Evolutionary conservation across 2,113 vertebrate genomes (phyloP).

Genomic region (Silurus meridionalis): DNA sequence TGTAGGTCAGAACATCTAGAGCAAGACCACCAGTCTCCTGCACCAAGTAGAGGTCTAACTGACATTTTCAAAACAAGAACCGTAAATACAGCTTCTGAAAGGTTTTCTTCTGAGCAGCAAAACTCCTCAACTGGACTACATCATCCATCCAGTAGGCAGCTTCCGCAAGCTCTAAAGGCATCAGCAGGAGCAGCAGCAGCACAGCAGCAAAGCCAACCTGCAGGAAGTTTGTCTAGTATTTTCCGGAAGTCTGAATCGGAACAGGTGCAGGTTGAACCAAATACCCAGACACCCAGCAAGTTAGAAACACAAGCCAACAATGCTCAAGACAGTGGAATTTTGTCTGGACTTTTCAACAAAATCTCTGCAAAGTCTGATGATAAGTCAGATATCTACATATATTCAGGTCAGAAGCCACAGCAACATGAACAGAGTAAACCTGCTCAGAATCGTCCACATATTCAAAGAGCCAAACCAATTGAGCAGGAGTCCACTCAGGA

Average conservation of each 20-base stretch:
- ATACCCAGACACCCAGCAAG: conserved; percentile 44
- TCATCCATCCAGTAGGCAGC: conserved; percentile 36
- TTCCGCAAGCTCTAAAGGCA: background rate
- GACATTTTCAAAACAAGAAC: conserved; percentile 55
- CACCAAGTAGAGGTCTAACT: conserved; percentile 63
- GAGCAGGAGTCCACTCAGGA: conserved; percentile 62
- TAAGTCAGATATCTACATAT: conserved; percentile 34
- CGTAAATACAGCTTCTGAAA: conserved; percentile 44
- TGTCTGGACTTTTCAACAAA: conserved; percentile 72
- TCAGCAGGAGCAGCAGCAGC: conserved; percentile 36
- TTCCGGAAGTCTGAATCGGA: conserved; percentile 78
- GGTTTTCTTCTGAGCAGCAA: conserved; percentile 50
- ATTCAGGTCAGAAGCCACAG: conserved; percentile 50
- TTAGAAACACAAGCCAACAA: conserved; percentile 39
- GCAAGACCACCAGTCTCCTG: conserved; percentile 55
- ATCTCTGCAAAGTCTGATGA: conserved; percentile 60
- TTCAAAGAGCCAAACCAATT: conserved; percentile 68
- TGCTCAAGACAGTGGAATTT: conserved; percentile 64
- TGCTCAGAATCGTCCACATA: conserved; percentile 61
- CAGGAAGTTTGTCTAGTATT: conserved; percentile 69
- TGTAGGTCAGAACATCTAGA: conserved; percentile 43
- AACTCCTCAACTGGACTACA: conserved; percentile 27
- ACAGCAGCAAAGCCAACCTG: conserved; percentile 61
- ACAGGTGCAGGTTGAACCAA: conserved; percentile 46
- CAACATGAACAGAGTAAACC: conserved; percentile 46